Percentiles rank a stretch among this genome's conserved stretches.
These are phyloP conservation scores for Myrmecophaga tridactyla DNA, from an alignment of 2,113 vertebrate species.

Conservation along the genomic window DNA sequence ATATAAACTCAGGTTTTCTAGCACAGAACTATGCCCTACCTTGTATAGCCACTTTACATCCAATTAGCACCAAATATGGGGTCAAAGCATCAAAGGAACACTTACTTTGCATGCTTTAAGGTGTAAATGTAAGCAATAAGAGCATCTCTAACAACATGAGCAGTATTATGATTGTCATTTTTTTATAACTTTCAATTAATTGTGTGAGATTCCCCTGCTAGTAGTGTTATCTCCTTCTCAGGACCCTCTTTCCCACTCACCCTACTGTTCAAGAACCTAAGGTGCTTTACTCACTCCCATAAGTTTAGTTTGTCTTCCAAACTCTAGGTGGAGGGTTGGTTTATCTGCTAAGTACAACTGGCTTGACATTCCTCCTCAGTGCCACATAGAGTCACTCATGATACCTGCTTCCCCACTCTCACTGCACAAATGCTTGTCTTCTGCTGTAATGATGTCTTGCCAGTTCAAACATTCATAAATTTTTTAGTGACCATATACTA, in stretches of 20 bases:
- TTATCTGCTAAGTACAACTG: neutral
- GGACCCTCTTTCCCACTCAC: neutral
- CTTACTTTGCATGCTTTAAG: neutral
- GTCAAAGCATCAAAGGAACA: neutral
- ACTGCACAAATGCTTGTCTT: neutral
- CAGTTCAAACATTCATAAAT: neutral
- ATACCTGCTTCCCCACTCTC: neutral
- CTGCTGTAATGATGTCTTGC: neutral
- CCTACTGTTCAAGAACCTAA: neutral
- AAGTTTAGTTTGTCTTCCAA: neutral
- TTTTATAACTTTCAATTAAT: too few species aligned
- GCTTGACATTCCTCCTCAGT: neutral
- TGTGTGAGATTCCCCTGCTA: neutral
- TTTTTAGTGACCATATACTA: neutral
- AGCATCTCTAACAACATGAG: neutral
- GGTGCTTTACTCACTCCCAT: neutral
- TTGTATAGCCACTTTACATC: neutral
- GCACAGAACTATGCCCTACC: neutral
- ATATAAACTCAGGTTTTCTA: neutral
- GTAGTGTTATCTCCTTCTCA: neutral
- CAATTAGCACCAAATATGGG: neutral
- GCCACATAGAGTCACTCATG: neutral
- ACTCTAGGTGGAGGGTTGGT: neutral
- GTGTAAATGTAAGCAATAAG: neutral
- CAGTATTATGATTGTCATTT: neutral